These are phyloP conservation scores for Halichoerus grypus DNA, from an alignment of 2,113 vertebrate genomes.

Conservation along the genomic window DNA sequence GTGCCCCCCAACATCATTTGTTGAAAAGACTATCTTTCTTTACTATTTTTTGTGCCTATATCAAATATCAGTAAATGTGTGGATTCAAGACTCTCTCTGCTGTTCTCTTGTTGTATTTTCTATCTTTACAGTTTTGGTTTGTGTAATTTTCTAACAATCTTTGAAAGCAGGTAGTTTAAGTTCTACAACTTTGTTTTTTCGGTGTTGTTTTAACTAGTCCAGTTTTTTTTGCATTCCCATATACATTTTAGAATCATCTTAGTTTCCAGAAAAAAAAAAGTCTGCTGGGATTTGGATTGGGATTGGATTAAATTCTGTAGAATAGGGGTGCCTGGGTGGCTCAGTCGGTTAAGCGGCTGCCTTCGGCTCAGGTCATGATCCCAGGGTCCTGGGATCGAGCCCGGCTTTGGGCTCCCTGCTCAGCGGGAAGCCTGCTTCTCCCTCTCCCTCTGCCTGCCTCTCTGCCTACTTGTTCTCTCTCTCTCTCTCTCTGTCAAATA, in stretches of 20 bases:
- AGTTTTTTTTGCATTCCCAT: not conserved
- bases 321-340: not conserved
- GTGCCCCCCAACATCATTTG: not conserved
- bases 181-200: not conserved
- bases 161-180: not conserved
- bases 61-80: not conserved
- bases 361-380: no score
- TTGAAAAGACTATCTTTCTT: not conserved
- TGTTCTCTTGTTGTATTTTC: not conserved
- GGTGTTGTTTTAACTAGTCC: not conserved
- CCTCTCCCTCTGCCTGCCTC: no score
- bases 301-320: conserved; percentile 18
- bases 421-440: no score
- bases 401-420: no score
- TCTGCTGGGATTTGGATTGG: not conserved
- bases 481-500: no score
- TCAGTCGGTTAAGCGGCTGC: no score
- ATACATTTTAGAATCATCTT: not conserved
- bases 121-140: conserved; percentile 4
- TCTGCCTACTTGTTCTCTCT: no score
- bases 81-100: not conserved
- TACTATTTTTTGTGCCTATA: not conserved
- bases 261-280: not conserved
- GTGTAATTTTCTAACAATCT: not conserved
- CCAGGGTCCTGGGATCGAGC: no score